These are phyloP conservation scores for Chaetodon trifasciatus DNA, from an alignment of 2,797 vertebrate genomes.

Conservation along the genomic window DNA sequence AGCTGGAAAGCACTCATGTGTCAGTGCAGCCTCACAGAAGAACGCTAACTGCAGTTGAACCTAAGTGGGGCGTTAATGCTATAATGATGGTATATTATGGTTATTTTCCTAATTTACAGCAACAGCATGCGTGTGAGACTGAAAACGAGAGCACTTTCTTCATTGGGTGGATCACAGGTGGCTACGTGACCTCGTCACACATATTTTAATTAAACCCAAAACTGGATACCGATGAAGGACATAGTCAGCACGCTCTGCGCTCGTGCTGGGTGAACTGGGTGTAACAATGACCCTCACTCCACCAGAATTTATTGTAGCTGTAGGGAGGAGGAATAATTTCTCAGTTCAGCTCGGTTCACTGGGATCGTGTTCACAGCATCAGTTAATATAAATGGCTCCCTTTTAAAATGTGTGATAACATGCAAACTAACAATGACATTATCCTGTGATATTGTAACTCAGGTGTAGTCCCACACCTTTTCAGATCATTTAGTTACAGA, in stretches of 20 bases:
- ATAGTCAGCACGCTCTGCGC: conserved; percentile 22
- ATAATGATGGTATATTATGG: not conserved
- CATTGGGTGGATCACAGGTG: not conserved
- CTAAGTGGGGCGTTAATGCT: not conserved
- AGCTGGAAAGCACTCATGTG: not conserved
- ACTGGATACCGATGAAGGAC: not conserved
- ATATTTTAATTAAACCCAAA: conserved; percentile 11
- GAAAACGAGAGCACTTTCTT: not conserved
- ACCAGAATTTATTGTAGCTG: conserved; percentile 14
- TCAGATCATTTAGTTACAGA: not conserved
- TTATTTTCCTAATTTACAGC: not conserved
- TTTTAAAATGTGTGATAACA: not conserved
- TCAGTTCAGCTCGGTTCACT: not conserved
- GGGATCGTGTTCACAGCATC: conserved; percentile 7
- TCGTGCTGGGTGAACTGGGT: conserved; percentile 19
- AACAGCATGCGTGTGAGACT: not conserved
- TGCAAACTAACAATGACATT: not conserved
- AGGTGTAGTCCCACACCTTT: not conserved
- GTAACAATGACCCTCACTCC: conserved; percentile 31
- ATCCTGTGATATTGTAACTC: not conserved
- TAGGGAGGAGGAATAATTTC: conserved; percentile 24
- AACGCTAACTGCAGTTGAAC: not conserved
- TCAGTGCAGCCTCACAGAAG: not conserved
- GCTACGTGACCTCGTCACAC: conserved; percentile 1
- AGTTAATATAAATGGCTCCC: conserved; percentile 8